Conservation (phyloP, 1,140 invertebrate species). For the Adoxophyes honmai region DNA sequence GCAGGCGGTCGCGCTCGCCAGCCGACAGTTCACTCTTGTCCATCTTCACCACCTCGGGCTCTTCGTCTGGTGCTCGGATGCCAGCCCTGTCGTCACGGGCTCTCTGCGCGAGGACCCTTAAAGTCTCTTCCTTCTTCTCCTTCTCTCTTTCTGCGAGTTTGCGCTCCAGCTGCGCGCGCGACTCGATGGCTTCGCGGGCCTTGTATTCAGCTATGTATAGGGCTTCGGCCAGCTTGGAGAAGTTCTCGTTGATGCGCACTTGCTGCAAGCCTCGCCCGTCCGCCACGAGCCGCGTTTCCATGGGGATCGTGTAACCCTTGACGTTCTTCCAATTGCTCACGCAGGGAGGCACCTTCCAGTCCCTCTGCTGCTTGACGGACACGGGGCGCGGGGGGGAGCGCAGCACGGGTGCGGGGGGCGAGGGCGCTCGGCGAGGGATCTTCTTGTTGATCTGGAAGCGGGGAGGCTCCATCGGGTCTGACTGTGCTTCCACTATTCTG, state of each 20-base stretch:
- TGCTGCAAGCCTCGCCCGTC: conserved; percentile 98
- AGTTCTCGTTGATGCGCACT: conserved; percentile 99
- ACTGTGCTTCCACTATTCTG: too few species aligned
- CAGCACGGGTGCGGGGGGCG: conserved; percentile 96
- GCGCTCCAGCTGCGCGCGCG: conserved; percentile 96
- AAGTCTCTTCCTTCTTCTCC: conserved; percentile 97
- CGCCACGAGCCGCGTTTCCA: conserved; percentile 98
- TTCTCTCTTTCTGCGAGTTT: conserved; percentile 98
- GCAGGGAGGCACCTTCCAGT: conserved; percentile 99
- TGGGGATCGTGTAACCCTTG: conserved; percentile 98
- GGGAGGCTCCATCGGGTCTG: too few species aligned
- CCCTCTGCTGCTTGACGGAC: conserved; percentile 98
- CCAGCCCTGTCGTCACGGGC: conserved; percentile 96
- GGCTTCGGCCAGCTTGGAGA: conserved; percentile 98
- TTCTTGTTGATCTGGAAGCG: too few species aligned
- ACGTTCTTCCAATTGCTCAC: conserved; percentile 99
- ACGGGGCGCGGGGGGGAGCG: too few species aligned
- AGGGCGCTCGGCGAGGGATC: conserved; percentile 98
- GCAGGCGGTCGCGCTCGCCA: too few species aligned
- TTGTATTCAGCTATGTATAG: conserved; percentile 99
- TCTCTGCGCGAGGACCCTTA: conserved; percentile 95
- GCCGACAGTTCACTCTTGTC: conserved; percentile 77
- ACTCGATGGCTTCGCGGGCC: conserved; percentile 97
- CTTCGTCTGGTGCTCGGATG: conserved; percentile 59
- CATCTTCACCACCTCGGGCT: conserved; percentile 67